Evolutionary conservation across 30 jellyfish, hydroid and myxozoan species (phyloP).

Genomic region (Rhopilema esculentum): DNA sequence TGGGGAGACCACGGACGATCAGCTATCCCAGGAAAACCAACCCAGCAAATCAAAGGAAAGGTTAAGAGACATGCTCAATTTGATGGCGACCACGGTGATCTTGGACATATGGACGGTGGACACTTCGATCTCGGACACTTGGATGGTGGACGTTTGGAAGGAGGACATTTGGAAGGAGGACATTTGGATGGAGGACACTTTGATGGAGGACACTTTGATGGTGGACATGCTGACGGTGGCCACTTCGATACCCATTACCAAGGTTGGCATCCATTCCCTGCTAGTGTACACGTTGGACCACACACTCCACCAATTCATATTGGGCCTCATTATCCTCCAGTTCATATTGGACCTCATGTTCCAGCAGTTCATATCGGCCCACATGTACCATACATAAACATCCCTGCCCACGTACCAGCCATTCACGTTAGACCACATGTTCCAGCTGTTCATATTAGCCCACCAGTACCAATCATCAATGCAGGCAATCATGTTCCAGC

Average conservation of each 20-base stretch:
- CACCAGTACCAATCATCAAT: constrained; percentile 97
- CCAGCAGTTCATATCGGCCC: constrained; percentile 99
- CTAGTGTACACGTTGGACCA: constrained; percentile 98
- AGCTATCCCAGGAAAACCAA: constrained; percentile 59
- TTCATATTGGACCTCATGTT: constrained; percentile 97
- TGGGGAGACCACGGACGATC: constrained; percentile 69
- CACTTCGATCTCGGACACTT: constrained; percentile 57
- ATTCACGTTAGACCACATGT: constrained; percentile 97
- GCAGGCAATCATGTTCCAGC: constrained; percentile 99
- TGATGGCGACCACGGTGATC: constrained; percentile 26
- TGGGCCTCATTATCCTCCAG: constrained; percentile 99
- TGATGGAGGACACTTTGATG: constrained; percentile 72
- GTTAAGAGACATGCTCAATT: constrained; percentile 8
- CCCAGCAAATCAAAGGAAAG: constrained; percentile 11
- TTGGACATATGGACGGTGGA: constrained; percentile 54
- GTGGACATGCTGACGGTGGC: constrained; percentile 80
- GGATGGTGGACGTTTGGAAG: constrained; percentile 33
- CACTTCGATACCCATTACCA: constrained; percentile 78
- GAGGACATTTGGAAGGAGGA: constrained; percentile 22
- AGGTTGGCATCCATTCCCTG: constrained; percentile 99
- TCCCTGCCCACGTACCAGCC: constrained; percentile 99
- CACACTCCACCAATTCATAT: constrained; percentile 98
- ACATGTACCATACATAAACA: constrained; percentile 95
- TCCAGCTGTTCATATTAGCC: constrained; percentile 97
- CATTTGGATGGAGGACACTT: constrained; percentile 52